Evolutionary conservation across 2,797 vertebrate species (phyloP).

Genomic region (Nannoperca australis): DNA sequence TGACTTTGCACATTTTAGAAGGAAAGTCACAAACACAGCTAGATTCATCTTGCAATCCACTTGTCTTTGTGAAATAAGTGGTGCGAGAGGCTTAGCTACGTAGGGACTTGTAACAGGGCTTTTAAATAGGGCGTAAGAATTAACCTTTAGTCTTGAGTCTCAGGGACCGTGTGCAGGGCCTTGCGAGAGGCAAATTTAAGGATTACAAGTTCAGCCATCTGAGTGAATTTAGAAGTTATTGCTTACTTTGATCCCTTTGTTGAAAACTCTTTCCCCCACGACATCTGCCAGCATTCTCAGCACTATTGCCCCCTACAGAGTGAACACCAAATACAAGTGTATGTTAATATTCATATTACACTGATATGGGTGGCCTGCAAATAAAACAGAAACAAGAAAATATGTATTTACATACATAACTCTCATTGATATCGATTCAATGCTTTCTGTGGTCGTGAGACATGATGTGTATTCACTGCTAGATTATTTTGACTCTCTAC

Average conservation of each 20-base stretch:
- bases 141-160: background rate
- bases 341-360: background rate
- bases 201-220: background rate
- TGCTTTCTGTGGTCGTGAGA: background rate
- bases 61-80: too few species aligned
- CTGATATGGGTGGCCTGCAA: background rate
- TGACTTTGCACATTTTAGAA: too few species aligned
- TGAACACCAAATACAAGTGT: constrained; percentile 14
- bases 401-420: background rate
- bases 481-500: constrained; percentile 51
- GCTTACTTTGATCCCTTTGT: constrained; percentile 78
- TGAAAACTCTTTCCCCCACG: constrained; percentile 65
- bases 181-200: background rate
- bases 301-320: constrained; percentile 81
- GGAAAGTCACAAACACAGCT: too few species aligned
- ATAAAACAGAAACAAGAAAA: background rate
- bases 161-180: background rate
- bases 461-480: background rate
- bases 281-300: constrained; percentile 82
- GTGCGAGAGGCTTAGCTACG: too few species aligned
- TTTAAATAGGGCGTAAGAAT: background rate
- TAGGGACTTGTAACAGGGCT: too few species aligned
- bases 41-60: too few species aligned
- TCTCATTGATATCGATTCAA: background rate
- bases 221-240: background rate